These are phyloP conservation scores for Patagioenas fasciata DNA, from an alignment of 2,113 vertebrate genomes.

Conservation along the genomic window DNA sequence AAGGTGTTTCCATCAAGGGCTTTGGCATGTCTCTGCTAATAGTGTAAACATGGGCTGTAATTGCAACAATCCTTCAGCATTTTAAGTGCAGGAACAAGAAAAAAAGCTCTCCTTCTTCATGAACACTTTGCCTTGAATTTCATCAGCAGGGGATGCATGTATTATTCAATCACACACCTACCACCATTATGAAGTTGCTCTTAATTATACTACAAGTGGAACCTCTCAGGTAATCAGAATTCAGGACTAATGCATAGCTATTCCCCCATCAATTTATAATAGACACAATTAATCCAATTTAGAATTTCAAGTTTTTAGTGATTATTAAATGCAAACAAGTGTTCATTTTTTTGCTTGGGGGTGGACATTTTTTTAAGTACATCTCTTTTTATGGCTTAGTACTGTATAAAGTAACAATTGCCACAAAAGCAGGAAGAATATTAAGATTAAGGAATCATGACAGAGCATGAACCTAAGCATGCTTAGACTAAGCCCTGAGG, in stretches of 20 bases:
- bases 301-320: conserved; percentile 61
- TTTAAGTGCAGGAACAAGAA: conserved; percentile 1
- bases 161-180: conserved; percentile 68
- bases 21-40: conserved; percentile 1
- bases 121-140: conserved; percentile 46
- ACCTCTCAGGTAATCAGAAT: conserved; percentile 76
- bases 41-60: conserved; percentile 33
- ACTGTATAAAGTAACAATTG: neutral
- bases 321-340: conserved; percentile 67
- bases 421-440: neutral
- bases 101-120: neutral
- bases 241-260: conserved; percentile 68
- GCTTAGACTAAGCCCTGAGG: neutral
- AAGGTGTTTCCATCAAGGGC: conserved; percentile 6
- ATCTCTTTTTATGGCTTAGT: neutral
- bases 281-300: conserved; percentile 74
- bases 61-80: conserved; percentile 29
- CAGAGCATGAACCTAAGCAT: neutral
- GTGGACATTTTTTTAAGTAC: neutral
- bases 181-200: conserved; percentile 55
- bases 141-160: conserved; percentile 58
- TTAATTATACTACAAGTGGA: conserved; percentile 73
- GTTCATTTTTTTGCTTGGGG: conserved; percentile 16
- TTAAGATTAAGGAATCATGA: neutral
- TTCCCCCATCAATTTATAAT: conserved; percentile 70